Evolutionary conservation across 2,797 vertebrate species (phyloP), one percentile per base, ranked within the genome.

Genomic region (Propithecus deckenii): DNA sequence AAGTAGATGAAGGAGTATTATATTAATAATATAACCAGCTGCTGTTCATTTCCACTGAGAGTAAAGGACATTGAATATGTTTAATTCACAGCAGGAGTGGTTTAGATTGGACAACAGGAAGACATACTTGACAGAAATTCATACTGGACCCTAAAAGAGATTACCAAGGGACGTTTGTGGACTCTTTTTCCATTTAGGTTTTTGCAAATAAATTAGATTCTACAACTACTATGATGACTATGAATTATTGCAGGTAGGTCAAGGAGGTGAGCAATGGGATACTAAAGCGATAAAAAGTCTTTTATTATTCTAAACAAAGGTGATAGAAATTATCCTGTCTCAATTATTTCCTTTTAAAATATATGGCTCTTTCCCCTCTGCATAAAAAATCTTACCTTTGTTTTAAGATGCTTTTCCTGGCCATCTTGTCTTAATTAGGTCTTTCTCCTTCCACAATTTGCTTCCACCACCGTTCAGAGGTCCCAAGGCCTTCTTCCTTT

Each of bases 51-150:
- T 94, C 81, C 78, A 88, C 38, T 74, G 94, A 96, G 88, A 86
- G 23, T n/a, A 69, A 22, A 86, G 89, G 78, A 86, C 22, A 22
- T 3, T 4, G 48, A 92, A 48, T 71, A 78, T 88, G 48, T 61
- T 94, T 92, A 86, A 84, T 63, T 81, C 83, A 89, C 89, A 97
- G 86, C 81, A 96, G 89, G 95, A 61, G 28, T 72, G 69, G 75
- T 94, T 96, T 91, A 95, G 69, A 84, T 86, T 88, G 61, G 61
- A 55, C 41, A 90, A 92, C 25, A 83, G 15, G n/a, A 86, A 84
- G 89, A 59, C 25, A 46, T 12, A 55, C 28, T 91, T 97, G 91
- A 79, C 63, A 90, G 69, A 95, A 97, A 93, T 96, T 96, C 91
- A 88, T 86, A 71, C 18, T 86, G 28, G 88, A 83, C 38, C 25